Conservation (phyloP, 1,140 invertebrate genomes). For the Drosophila pallidifrons region DNA sequence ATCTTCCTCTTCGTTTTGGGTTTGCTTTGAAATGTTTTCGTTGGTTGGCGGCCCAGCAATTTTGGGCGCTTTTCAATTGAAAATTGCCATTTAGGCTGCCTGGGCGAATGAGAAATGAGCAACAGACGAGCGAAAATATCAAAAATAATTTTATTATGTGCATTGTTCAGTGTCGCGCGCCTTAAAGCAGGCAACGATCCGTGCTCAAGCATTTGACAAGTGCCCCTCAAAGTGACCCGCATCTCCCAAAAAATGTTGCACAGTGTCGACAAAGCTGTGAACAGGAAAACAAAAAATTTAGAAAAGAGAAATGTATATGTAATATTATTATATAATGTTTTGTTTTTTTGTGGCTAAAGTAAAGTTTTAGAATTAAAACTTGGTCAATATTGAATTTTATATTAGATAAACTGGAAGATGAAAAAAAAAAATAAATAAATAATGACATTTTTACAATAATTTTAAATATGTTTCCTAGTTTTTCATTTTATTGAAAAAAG, state of each 20-base stretch:
- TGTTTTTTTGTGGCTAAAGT: too few species aligned
- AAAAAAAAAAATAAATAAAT: too few species aligned
- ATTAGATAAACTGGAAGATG: too few species aligned
- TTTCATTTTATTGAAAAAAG: too few species aligned
- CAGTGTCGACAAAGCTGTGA: background rate
- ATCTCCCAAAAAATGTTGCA: constrained; percentile 6
- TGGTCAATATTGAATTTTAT: too few species aligned
- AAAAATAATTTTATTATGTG: constrained; percentile 57
- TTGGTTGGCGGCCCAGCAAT: constrained; percentile 6
- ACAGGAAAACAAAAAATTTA: background rate
- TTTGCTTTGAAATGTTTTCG: constrained; percentile 50
- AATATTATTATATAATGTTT: too few species aligned
- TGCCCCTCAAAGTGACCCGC: constrained; percentile 14
- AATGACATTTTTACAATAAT: too few species aligned
- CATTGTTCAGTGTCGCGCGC: constrained; percentile 26
- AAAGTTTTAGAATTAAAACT: too few species aligned
- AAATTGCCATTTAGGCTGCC: constrained; percentile 44
- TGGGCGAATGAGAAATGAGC: constrained; percentile 6
- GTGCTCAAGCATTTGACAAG: background rate
- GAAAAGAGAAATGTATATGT: background rate
- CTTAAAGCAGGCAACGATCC: constrained; percentile 15
- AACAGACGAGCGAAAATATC: background rate
- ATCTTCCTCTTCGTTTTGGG: constrained; percentile 24
- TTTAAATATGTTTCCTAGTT: too few species aligned
- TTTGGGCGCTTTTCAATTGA: constrained; percentile 50